phyloP scores from a whole-genome alignment of 1,140 invertebrate species.

The Latrodectus geometricus region DNA sequence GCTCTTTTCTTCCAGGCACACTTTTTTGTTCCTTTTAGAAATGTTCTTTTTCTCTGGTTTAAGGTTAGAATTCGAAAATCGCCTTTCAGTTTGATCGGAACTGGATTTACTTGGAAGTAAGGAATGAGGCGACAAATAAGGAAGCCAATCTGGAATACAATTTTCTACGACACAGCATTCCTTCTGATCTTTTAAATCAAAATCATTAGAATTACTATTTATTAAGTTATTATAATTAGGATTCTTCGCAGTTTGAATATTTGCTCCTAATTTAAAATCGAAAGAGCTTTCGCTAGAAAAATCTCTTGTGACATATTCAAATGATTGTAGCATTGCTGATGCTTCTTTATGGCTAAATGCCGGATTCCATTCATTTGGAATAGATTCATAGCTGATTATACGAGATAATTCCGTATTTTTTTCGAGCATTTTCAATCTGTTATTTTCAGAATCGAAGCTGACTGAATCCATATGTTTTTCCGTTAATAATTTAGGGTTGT shows the following conservation, averaged over 20 bases:
- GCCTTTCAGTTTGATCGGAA: neutral
- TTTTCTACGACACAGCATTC: no score
- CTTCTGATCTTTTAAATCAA: no score
- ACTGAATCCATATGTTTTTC: neutral
- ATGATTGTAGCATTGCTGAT: no score
- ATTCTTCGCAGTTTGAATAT: no score
- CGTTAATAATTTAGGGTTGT: neutral
- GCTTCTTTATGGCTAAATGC: no score
- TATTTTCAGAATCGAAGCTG: neutral
- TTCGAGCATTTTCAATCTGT: neutral
- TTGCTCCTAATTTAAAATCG: no score
- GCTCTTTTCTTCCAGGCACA: slow-evolving; percentile 30
- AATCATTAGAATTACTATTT: no score
- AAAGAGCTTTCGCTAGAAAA: no score
- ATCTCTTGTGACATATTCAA: no score
- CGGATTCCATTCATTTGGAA: no score
- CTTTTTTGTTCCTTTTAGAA: neutral
- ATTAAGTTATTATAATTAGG: no score
- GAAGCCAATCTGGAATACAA: neutral
- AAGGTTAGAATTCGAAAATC: neutral
- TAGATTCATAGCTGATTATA: neutral
- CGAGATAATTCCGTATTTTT: neutral
- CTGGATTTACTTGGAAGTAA: neutral
- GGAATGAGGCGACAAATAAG: neutral
- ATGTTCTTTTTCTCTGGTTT: neutral